Percentiles rank a stretch among this genome's conserved stretches.
Evolutionary conservation across 2,888 invertebrate species (phyloP).

Genomic region (Blastobasis lacticolella): DNA sequence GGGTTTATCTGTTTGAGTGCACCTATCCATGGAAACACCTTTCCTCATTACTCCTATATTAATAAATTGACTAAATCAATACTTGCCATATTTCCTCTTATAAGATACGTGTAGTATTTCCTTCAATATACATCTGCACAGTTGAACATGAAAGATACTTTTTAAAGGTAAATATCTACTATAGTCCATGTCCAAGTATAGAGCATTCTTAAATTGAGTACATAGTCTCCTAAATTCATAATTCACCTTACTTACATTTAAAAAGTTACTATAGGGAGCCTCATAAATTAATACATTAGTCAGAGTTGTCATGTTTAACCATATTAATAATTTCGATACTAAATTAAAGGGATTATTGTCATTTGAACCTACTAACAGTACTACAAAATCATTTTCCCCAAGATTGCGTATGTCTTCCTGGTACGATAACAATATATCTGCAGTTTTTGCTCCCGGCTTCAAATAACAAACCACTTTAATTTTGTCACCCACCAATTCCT

Average conservation of each 20-base stretch:
- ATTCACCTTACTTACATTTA: slow-evolving; percentile 9
- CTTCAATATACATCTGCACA: slow-evolving; percentile 3
- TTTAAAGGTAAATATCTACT: slow-evolving; percentile 1
- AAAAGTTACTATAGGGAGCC: slow-evolving; percentile 5
- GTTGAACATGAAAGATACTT: not conserved
- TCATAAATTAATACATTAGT: slow-evolving; percentile 4
- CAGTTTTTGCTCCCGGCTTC: not conserved
- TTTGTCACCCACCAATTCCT: not conserved
- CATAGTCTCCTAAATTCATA: slow-evolving; percentile 6
- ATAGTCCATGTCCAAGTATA: slow-evolving; percentile 2
- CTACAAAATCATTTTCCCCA: not conserved
- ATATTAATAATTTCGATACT: not conserved
- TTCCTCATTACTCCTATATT: too few species aligned
- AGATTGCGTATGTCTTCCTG: not conserved
- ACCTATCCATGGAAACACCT: too few species aligned
- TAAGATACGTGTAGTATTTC: slow-evolving; percentile 6
- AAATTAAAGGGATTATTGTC: not conserved
- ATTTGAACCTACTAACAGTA: not conserved
- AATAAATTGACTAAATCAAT: not conserved
- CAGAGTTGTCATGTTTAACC: not conserved
- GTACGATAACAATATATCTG: not conserved
- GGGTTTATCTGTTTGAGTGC: too few species aligned
- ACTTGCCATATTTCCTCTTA: not conserved
- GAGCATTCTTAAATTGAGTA: slow-evolving; percentile 3
- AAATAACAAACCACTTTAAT: not conserved